A percentile compares a stretch with the other conserved stretches of the same genome.
These are phyloP conservation scores for Meiosimyza decipiens DNA, from an alignment of 2,888 invertebrate genomes.

Conservation along the genomic window DNA sequence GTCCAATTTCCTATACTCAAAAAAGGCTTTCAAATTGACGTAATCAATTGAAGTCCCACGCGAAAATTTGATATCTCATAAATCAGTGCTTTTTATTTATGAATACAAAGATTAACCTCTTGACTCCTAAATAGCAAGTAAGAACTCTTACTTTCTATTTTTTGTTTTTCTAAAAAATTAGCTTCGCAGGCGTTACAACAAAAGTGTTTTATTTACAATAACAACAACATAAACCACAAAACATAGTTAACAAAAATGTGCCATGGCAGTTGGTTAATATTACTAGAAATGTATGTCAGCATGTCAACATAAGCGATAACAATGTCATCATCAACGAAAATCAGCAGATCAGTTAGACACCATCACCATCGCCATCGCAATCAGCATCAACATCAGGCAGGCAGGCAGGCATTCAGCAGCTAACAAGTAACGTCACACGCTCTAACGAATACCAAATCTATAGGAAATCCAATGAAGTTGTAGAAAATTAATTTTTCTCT, in stretches of 20 bases:
- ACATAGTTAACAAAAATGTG: neutral
- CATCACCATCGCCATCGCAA: conserved; percentile 12
- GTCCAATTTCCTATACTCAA: no score
- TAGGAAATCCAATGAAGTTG: no score
- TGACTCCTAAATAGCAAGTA: neutral
- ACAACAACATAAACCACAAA: neutral
- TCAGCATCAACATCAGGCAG: conserved; percentile 13
- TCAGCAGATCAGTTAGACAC: neutral
- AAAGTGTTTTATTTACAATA: conserved; percentile 14
- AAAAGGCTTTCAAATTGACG: no score
- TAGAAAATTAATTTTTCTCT: no score
- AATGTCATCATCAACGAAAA: conserved; percentile 38
- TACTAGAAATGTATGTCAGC: conserved; percentile 26
- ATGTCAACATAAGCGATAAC: conserved; percentile 38
- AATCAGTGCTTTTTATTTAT: conserved; percentile 32
- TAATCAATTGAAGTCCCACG: conserved; percentile 23
- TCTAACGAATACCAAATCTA: no score
- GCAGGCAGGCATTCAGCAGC: neutral
- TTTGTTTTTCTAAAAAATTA: neutral
- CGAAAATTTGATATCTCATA: conserved; percentile 22
- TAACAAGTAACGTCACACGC: no score
- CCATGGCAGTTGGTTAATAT: neutral
- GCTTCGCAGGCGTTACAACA: conserved; percentile 23
- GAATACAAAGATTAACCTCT: conserved; percentile 21
- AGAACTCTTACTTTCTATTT: conserved; percentile 23